Base-by-base conservation (phyloP, 2,113 vertebrate genomes). In the Albula goreensis region DNA sequence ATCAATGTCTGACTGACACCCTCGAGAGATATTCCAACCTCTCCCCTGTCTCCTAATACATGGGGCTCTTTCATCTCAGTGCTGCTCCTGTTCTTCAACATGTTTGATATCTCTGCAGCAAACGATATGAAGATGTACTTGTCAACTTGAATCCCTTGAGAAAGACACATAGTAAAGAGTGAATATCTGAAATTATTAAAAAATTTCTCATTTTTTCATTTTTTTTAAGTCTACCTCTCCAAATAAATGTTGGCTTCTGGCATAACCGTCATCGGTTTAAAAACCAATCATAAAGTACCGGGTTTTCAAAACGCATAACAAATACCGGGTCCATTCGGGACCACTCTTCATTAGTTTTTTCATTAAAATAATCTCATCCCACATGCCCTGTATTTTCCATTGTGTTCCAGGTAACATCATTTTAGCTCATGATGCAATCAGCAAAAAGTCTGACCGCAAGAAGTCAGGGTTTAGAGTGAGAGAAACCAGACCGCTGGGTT, bases 301-400 rank as follows among this genome's bases (percentile, higher is more conserved):
- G 31, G 31, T 41, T 41, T 41, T 41, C 31, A 41, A 41, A 41
- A 41, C 31, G 31, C 31, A 41, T 41, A 41, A 41, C 31, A 41
- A 41, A 1, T 41, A 41, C 31, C 31, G 1, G 31, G 31, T 41
- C 31, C 31, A 41, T 41, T 41, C 31, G 31, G 31, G 31, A 41
- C 31, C 31, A 41, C 31, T 41, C 31, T 41, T 41, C 31, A 41
- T 41, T 1, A 41, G 31, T 41, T 41, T 41, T 48, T 85, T 49
- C 52, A 60, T 31, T 52, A 56, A 50, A 80, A 79, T 80, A 51
- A 57, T 52, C 31, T 41, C 31, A 52, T 3, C 41, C 78, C 15
- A 50, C 60, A 49, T 77, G 41, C 77, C 19, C 13, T 10, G 53
- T 50, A 80, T 80, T 85, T 78, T 85, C 83, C 83, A 85, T 77